Evolutionary conservation across 2,797 vertebrate genomes (phyloP).

Genomic region (Taeniopygia guttata): DNA sequence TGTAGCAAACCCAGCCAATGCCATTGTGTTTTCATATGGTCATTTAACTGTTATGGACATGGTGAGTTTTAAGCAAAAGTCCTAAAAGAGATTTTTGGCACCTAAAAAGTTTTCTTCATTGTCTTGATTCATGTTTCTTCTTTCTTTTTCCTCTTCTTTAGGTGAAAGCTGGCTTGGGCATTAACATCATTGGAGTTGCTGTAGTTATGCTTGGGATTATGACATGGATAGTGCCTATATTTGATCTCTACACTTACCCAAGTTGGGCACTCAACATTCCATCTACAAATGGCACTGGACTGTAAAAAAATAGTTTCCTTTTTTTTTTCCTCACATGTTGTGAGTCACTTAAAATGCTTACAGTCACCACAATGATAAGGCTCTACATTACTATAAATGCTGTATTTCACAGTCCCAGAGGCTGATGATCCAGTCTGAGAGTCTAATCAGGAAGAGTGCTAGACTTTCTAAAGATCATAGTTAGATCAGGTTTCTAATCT

Average conservation of each 20-base stretch:
- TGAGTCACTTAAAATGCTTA: constrained; percentile 15
- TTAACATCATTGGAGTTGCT: constrained; percentile 86
- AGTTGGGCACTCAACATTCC: constrained; percentile 77
- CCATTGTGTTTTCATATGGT: constrained; percentile 89
- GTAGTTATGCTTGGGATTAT: constrained; percentile 83
- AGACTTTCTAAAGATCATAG: neutral
- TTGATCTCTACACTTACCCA: constrained; percentile 83
- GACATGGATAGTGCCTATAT: constrained; percentile 86
- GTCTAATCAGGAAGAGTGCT: neutral
- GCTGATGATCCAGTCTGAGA: neutral
- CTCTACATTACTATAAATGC: neutral
- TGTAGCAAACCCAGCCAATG: constrained; percentile 89
- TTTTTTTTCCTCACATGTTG: neutral
- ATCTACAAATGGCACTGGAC: constrained; percentile 72
- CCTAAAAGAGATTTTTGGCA: neutral
- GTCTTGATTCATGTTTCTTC: neutral
- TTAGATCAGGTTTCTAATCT: neutral
- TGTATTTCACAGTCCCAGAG: neutral
- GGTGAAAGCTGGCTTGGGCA: constrained; percentile 91
- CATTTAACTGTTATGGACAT: constrained; percentile 86
- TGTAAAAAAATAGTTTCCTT: constrained; percentile 48
- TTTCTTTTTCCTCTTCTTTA: constrained; percentile 61
- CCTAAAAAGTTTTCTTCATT: neutral
- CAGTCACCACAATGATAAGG: neutral
- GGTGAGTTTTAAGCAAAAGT: constrained; percentile 76